Evolutionary conservation across 2,888 invertebrate genomes (phyloP).

Genomic region (Athalia circularis): DNA sequence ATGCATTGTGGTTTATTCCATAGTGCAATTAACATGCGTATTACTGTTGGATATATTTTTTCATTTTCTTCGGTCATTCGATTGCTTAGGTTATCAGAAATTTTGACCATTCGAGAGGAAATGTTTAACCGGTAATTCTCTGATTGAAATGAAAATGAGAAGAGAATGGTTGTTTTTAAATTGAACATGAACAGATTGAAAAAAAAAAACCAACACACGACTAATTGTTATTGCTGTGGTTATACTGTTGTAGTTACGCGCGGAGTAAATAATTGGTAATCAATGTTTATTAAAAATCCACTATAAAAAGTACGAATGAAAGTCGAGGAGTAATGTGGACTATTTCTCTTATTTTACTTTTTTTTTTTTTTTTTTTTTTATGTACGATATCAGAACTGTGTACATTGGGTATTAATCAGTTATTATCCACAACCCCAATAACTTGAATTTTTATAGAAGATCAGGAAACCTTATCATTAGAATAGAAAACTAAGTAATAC

Average conservation of each 20-base stretch:
- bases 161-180: neutral
- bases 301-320: slow-evolving; percentile 28
- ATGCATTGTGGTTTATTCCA: neutral
- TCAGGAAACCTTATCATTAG: slow-evolving; percentile 48
- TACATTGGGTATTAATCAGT: slow-evolving; percentile 13
- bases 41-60: slow-evolving; percentile 11
- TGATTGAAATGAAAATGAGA: neutral
- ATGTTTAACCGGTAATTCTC: neutral
- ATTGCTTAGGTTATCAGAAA: neutral
- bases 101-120: neutral
- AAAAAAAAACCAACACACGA: neutral
- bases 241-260: neutral
- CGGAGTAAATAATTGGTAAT: neutral
- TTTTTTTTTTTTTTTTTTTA: neutral
- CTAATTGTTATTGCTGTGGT: neutral
- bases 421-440: slow-evolving; percentile 5
- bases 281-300: neutral
- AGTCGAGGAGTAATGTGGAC: neutral
- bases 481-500: slow-evolving; percentile 47
- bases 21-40: slow-evolving; percentile 27
- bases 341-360: neutral
- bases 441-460: neutral
- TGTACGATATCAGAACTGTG: neutral
- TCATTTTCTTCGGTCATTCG: neutral
- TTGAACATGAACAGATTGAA: slow-evolving; percentile 4